phyloP scores from a whole-genome alignment of 2,113 vertebrate genomes.

The Dasyprocta punctata region DNA sequence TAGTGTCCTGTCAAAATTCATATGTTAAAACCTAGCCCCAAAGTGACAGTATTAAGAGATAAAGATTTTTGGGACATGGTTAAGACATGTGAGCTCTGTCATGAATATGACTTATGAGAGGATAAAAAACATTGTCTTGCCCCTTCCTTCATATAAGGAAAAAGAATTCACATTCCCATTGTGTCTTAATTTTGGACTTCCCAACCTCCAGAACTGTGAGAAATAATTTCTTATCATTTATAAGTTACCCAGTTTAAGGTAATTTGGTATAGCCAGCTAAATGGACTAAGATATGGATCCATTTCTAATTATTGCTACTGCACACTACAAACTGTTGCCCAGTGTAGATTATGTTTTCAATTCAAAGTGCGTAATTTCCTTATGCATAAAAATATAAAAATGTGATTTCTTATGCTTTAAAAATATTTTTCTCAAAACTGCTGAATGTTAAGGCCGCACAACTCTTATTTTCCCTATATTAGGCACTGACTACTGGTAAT shows the following conservation, averaged over 20 bases:
- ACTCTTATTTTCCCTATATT: neutral
- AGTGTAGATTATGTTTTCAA: conserved; percentile 1
- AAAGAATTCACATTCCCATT: neutral
- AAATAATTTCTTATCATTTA: neutral
- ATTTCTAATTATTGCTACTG: neutral
- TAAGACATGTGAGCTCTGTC: neutral
- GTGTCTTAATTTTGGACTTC: neutral
- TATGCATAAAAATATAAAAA: conserved; percentile 1
- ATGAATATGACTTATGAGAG: neutral
- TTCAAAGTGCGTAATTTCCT: neutral
- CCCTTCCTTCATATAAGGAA: neutral
- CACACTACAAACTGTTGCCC: neutral
- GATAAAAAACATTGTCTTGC: neutral
- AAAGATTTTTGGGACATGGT: neutral
- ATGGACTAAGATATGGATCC: neutral
- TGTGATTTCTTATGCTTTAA: conserved; percentile 46
- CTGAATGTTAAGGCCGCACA: neutral
- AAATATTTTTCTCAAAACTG: conserved; percentile 64
- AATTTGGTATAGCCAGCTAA: neutral
- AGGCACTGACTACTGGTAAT: neutral
- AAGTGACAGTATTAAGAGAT: neutral
- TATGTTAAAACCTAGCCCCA: neutral
- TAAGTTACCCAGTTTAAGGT: neutral
- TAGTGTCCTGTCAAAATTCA: neutral
- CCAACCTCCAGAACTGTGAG: neutral